Percentiles rank a stretch among this genome's conserved stretches.
Evolutionary conservation across 2,797 vertebrate species (phyloP).

Genomic region (Micropoecilia bifurca): DNA sequence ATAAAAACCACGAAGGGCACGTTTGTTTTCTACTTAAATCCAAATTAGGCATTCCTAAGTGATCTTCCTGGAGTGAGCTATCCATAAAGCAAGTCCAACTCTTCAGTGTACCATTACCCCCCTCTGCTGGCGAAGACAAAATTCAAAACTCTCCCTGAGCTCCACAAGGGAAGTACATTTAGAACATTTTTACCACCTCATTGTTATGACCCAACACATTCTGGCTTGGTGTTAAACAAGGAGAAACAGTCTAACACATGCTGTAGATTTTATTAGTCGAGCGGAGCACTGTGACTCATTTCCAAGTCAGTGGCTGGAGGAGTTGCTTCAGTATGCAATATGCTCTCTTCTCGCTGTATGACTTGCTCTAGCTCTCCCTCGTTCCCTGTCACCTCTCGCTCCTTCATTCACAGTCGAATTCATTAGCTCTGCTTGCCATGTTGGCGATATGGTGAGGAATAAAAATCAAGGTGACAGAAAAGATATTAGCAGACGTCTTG

Average conservation of each 20-base stretch:
- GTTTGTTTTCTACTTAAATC: constrained; percentile 58
- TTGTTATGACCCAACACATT: constrained; percentile 74
- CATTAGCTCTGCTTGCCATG: constrained; percentile 63
- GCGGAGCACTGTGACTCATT: constrained; percentile 67
- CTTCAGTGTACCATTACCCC: constrained; percentile 71
- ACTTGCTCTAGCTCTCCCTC: constrained; percentile 22
- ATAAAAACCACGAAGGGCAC: constrained; percentile 54
- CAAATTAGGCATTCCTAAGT: constrained; percentile 31
- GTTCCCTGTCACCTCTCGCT: constrained; percentile 39
- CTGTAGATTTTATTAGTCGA: constrained; percentile 69
- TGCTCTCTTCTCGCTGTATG: constrained; percentile 51
- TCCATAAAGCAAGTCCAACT: constrained; percentile 21
- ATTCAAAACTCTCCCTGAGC: constrained; percentile 18
- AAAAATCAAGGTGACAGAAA: constrained; percentile 56
- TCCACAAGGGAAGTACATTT: constrained; percentile 48
- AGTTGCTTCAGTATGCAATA: constrained; percentile 59
- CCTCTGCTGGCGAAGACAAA: constrained; percentile 68
- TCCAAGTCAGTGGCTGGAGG: constrained; percentile 63
- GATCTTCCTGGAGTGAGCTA: constrained; percentile 29
- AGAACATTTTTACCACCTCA: constrained; percentile 72
- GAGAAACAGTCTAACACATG: constrained; percentile 67
- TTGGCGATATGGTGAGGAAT: constrained; percentile 46
- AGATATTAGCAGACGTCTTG: constrained; percentile 57
- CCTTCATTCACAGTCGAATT: constrained; percentile 62
- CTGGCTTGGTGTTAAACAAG: constrained; percentile 71